These are phyloP conservation scores for Danio kyathit DNA, from an alignment of 2,797 vertebrate species.

Conservation along the genomic window DNA sequence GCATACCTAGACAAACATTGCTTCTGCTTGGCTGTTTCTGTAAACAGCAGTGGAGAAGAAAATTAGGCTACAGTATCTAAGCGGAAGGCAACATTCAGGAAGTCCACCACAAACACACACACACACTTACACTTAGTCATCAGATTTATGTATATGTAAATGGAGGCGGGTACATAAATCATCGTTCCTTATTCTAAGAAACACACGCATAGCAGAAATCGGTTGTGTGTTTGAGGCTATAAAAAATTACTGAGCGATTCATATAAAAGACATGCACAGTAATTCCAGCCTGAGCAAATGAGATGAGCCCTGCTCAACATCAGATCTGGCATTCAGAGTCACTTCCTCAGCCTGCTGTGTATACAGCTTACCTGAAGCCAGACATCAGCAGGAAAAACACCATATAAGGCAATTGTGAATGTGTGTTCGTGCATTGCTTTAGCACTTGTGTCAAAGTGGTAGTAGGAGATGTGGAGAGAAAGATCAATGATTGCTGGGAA, in stretches of 20 bases:
- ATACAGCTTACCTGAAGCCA: slow-evolving; percentile 51
- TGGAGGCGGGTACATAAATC: slow-evolving; percentile 14
- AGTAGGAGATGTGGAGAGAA: not conserved
- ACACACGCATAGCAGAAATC: not conserved
- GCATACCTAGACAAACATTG: slow-evolving; percentile 2
- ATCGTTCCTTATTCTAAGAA: not conserved
- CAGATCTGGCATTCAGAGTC: not conserved
- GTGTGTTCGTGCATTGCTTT: not conserved
- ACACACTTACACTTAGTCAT: not conserved
- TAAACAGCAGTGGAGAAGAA: not conserved
- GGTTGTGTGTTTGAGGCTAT: slow-evolving; percentile 2
- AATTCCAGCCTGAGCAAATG: slow-evolving; percentile 19
- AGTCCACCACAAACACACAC: not conserved
- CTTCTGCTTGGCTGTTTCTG: slow-evolving; percentile 15
- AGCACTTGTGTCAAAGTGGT: not conserved
- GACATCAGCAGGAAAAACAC: slow-evolving; percentile 25
- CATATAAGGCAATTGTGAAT: slow-evolving; percentile 18
- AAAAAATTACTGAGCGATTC: slow-evolving; percentile 6
- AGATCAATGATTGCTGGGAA: not conserved
- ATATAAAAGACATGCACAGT: slow-evolving; percentile 43
- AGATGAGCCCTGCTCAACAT: slow-evolving; percentile 22
- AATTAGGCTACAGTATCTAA: not conserved
- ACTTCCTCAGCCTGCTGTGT: slow-evolving; percentile 21
- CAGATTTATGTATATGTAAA: slow-evolving; percentile 14
- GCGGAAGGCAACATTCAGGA: not conserved